Evolutionary conservation across 2,888 invertebrate genomes (phyloP), one percentile per base, ranked within the genome.

Genomic region (Athrips mouffetella): DNA sequence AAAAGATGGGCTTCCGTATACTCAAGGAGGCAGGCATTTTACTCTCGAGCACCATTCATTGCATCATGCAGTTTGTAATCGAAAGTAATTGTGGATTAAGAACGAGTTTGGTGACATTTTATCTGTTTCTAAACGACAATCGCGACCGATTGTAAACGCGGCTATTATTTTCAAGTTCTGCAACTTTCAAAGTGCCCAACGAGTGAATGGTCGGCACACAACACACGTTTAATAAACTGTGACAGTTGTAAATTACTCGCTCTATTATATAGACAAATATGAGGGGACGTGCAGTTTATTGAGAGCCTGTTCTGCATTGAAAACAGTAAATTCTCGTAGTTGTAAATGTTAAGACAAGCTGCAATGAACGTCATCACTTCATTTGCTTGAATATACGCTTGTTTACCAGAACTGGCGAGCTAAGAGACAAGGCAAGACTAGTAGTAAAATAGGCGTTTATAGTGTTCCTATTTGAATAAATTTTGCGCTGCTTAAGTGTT

Each of bases 11-110:
- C 35, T 48, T 35, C 37, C 48, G 29, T 45, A 20, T 41, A 29
- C 13, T 49, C 39, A 50, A 50, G 53, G 40, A 55, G 44, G 27
- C 18, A 35, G 18, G 11, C 47, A 48, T 49, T 54, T 51, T 52
- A 49, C 30, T 45, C 50, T 41, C 30, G 29, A 31, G 6, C 7
- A 27, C 20, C 31, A 18, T 7, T 15, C 20, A 31, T 31, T 29
- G 18, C n/a, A 13, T 13, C 23, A 35, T 23, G 21, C 3, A 20
- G 20, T 45, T 23, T 40, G 37, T 39, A 47, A 51, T 44, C 25
- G 31, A 23, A 21, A 35, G 20, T 48, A 46, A 40, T 35, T 33
- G 16, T 46, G 42, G 31, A 18, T 8, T 25, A 39, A 30, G 31
- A 41, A 45, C 45, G 5, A 8, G 45, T 45, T 45, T 11, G 45